A percentile compares a stretch with the other conserved stretches of the same genome.
phyloP scores from a whole-genome alignment of 2,888 invertebrate genomes.

The Dexiosoma caninum region DNA sequence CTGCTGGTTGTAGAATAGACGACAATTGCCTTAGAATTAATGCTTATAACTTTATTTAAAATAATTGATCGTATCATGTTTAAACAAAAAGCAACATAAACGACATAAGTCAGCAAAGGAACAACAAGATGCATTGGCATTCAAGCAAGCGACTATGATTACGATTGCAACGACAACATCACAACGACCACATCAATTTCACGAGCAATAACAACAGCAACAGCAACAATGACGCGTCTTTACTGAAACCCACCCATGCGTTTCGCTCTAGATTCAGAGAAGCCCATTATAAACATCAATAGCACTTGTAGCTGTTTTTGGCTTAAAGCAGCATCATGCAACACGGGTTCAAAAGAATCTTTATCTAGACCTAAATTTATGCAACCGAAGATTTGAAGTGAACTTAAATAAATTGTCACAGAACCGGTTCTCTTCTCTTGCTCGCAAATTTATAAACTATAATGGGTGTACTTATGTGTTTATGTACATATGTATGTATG shows the following conservation, averaged over 20 bases:
- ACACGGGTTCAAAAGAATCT: constrained; percentile 29
- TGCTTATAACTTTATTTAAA: constrained; percentile 72
- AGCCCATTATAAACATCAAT: constrained; percentile 31
- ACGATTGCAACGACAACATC: constrained; percentile 11
- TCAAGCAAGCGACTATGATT: background rate
- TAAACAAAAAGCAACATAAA: constrained; percentile 16
- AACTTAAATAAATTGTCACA: constrained; percentile 35
- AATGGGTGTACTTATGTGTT: background rate
- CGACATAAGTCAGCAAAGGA: background rate
- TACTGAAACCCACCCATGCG: constrained; percentile 72
- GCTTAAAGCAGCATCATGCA: constrained; percentile 35
- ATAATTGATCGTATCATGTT: constrained; percentile 40
- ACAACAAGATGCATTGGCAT: constrained; percentile 7
- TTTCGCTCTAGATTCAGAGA: constrained; percentile 63
- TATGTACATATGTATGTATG: too few relatives aligned
- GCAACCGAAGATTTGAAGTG: constrained; percentile 46
- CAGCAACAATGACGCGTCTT: constrained; percentile 18
- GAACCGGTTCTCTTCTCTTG: constrained; percentile 34
- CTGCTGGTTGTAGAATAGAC: constrained; percentile 66
- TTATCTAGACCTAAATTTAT: constrained; percentile 33
- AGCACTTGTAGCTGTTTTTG: constrained; percentile 35
- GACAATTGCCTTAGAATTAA: constrained; percentile 50
- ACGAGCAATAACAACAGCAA: background rate
- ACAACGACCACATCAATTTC: constrained; percentile 18
- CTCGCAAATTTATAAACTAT: background rate